Conservation (phyloP, 2,888 invertebrate species). For the Branchellion lobata region DNA sequence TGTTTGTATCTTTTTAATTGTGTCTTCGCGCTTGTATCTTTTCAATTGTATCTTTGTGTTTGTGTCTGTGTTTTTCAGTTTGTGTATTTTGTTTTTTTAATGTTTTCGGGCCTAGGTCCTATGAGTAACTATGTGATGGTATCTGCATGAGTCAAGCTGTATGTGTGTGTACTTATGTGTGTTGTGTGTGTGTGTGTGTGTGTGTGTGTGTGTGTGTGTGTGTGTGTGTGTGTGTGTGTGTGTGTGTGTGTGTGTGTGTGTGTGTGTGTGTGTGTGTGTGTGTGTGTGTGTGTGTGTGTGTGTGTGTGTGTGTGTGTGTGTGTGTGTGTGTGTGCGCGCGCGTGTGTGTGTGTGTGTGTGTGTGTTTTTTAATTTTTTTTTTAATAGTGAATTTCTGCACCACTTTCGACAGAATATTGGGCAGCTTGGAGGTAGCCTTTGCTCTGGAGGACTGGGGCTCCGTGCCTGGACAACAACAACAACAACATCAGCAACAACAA, state of each 20-base stretch:
- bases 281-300: slow-evolving; percentile 7
- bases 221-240: slow-evolving; percentile 1
- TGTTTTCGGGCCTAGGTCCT: too few species aligned
- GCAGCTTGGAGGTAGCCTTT: not conserved
- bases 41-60: not conserved
- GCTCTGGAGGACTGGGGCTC: not conserved
- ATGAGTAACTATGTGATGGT: too few species aligned
- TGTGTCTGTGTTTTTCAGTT: not conserved
- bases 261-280: slow-evolving; percentile 10
- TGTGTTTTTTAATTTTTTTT: too few species aligned
- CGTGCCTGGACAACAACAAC: slow-evolving; percentile 2
- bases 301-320: too few species aligned
- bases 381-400: too few species aligned
- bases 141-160: too few species aligned
- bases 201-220: not conserved
- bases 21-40: not conserved
- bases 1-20: not conserved
- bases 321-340: too few species aligned
- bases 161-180: too few species aligned
- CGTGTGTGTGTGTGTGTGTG: too few species aligned
- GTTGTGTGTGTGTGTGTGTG: not conserved
- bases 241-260: slow-evolving; percentile 20
- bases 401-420: not conserved
- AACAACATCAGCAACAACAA: not conserved
- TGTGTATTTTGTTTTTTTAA: too few species aligned